A percentile compares a stretch with the other conserved stretches of the same genome.
phyloP scores from a whole-genome alignment of 1,140 invertebrate species.

The Chironomus tepperi region DNA sequence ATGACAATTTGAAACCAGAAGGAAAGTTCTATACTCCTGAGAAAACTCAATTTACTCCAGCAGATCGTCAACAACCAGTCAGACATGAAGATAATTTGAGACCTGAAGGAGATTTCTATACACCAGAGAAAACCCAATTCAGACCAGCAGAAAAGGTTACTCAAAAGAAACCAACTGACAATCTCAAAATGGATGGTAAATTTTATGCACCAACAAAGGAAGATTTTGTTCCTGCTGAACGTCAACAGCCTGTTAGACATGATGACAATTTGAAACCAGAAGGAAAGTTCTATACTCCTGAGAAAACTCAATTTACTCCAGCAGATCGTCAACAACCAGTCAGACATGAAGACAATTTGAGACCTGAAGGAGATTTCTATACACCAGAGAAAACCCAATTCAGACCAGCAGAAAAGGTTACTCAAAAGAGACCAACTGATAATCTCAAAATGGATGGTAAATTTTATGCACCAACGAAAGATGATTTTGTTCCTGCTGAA shows the following conservation, averaged over 20 bases:
- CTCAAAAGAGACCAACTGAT: neutral
- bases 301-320: constrained; percentile 41
- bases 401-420: constrained; percentile 37
- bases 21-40: constrained; percentile 48
- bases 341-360: constrained; percentile 46
- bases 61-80: constrained; percentile 40
- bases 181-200: neutral
- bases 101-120: constrained; percentile 50
- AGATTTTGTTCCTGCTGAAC: constrained; percentile 42
- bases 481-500: constrained; percentile 42
- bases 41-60: constrained; percentile 41
- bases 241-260: constrained; percentile 41
- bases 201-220: neutral
- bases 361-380: constrained; percentile 51
- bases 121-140: constrained; percentile 40
- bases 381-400: constrained; percentile 40
- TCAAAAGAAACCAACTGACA: neutral
- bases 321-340: constrained; percentile 41
- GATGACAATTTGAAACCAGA: constrained; percentile 48
- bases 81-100: constrained; percentile 46
- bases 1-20: constrained; percentile 48
- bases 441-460: neutral
- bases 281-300: constrained; percentile 48
- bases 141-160: constrained; percentile 37
- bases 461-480: neutral